A percentile compares a stretch with the other conserved stretches of the same genome.
phyloP scores from a whole-genome alignment of 2,113 vertebrate species.

The Alethe diademata region DNA sequence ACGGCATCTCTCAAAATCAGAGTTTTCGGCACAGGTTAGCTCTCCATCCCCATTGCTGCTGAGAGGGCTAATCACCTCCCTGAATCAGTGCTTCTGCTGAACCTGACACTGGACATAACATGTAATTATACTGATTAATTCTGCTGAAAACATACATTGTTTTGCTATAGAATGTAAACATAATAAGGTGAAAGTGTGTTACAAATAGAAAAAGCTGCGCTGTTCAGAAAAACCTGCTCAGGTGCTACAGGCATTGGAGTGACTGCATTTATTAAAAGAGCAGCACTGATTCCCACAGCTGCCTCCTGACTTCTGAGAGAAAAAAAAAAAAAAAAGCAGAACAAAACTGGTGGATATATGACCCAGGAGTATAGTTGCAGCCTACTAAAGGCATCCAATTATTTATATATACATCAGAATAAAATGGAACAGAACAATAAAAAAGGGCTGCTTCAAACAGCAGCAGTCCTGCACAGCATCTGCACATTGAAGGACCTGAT shows the following conservation, averaged over 20 bases:
- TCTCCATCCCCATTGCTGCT: conserved; percentile 3
- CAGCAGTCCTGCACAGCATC: background rate
- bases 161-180: conserved; percentile 60
- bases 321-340: background rate
- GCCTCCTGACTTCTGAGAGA: background rate
- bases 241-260: background rate
- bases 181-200: background rate
- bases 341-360: background rate
- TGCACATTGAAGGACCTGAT: background rate
- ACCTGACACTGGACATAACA: conserved; percentile 34
- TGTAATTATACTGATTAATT: conserved; percentile 59
- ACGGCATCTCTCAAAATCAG: background rate
- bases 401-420: background rate
- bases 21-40: conserved; percentile 3
- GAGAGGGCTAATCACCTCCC: conserved; percentile 35
- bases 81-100: conserved; percentile 5
- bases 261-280: background rate
- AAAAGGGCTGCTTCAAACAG: background rate
- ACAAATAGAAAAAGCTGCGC: background rate
- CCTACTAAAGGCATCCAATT: background rate
- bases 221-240: background rate
- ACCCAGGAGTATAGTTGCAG: background rate
- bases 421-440: background rate
- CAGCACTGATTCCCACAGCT: background rate
- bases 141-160: conserved; percentile 49